Evolutionary conservation across 64 coral and sea anemone genomes (phyloP).

Genomic region (Stylophora pistillata): DNA sequence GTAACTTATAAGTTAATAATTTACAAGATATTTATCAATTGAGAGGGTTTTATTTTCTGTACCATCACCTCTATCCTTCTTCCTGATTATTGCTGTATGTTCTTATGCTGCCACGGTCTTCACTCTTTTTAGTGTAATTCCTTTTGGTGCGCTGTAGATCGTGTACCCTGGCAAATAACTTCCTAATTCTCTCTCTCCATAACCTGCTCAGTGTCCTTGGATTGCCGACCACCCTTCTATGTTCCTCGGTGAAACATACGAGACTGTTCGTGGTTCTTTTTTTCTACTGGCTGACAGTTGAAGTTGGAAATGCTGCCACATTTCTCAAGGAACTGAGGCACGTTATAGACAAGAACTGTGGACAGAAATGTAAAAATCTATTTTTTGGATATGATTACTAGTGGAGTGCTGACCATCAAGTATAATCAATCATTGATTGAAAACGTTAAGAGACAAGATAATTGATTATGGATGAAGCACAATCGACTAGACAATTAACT

Average conservation of each 20-base stretch:
- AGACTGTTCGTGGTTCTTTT: conserved; percentile 32
- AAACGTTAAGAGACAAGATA: too few species aligned
- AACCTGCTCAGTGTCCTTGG: conserved; percentile 22
- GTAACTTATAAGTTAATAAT: too few species aligned
- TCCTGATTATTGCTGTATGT: not conserved
- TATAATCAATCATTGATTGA: not conserved
- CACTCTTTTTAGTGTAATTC: not conserved
- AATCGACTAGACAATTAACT: too few species aligned
- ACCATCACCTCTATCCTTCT: not conserved
- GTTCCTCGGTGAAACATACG: conserved; percentile 7
- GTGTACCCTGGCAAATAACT: not conserved
- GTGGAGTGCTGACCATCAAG: not conserved
- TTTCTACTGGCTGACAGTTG: conserved; percentile 38
- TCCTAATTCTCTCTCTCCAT: conserved; percentile 20
- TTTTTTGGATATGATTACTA: not conserved
- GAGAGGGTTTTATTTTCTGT: too few species aligned
- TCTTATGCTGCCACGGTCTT: not conserved
- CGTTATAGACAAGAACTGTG: not conserved
- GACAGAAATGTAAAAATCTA: not conserved
- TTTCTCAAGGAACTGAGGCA: conserved; percentile 38
- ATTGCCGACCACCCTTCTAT: conserved; percentile 9
- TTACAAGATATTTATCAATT: too few species aligned
- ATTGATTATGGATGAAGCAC: too few species aligned
- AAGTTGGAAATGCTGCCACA: not conserved
- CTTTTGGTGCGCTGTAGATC: not conserved